phyloP scores from a whole-genome alignment of 2,113 vertebrate genomes.

The Oryzias curvinotus region DNA sequence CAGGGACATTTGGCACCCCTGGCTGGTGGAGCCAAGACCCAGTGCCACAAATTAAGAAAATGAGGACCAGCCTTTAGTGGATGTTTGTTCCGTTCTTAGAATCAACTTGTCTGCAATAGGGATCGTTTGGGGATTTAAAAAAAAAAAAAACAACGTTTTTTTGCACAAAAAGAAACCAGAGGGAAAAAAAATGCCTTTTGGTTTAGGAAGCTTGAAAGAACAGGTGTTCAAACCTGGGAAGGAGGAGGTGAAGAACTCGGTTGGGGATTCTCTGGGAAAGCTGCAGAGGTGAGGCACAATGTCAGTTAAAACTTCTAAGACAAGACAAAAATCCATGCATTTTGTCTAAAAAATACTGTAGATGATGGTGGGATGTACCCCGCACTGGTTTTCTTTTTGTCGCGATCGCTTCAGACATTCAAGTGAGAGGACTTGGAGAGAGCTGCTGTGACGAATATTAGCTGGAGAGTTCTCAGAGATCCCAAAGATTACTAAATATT shows the following conservation, averaged over 20 bases:
- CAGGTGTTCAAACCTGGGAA: conserved; percentile 88
- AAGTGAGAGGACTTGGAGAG: background rate
- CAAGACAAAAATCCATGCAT: background rate
- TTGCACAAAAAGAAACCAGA: fast-evolving
- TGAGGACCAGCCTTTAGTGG: conserved; percentile 64
- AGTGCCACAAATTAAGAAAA: conserved; percentile 48
- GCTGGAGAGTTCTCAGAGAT: conserved; percentile 31
- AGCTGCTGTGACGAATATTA: conserved; percentile 4
- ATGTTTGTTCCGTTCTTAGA: conserved; percentile 26
- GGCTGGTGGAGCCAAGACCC: conserved; percentile 46
- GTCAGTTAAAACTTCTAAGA: background rate
- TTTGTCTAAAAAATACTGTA: background rate
- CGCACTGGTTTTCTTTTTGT: background rate
- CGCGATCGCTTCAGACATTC: background rate
- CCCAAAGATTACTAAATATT: conserved; percentile 58
- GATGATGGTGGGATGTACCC: background rate
- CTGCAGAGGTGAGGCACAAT: conserved; percentile 88
- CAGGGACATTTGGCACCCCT: conserved; percentile 40
- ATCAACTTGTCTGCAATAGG: conserved; percentile 37
- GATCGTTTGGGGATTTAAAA: conserved; percentile 23
- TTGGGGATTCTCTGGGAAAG: conserved; percentile 88
- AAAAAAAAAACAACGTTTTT: conserved; percentile 18
- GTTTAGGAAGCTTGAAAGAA: conserved; percentile 86
- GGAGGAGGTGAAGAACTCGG: conserved; percentile 86
- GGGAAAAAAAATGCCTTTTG: conserved; percentile 84